Evolutionary conservation across 2,888 invertebrate species (phyloP).

Genomic region (Drosophila nr. medialis): DNA sequence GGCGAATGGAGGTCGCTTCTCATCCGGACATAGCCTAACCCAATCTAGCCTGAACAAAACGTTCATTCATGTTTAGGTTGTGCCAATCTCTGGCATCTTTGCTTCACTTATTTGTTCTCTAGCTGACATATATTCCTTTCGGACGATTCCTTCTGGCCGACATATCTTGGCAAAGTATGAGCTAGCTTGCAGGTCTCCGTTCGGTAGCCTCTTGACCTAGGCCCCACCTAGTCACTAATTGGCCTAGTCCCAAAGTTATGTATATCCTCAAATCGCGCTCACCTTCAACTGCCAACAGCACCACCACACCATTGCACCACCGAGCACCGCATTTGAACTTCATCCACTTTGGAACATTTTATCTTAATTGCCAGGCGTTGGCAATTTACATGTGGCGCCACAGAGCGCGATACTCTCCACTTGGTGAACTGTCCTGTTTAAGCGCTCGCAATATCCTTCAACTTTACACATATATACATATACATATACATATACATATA

Average conservation of each 20-base stretch:
- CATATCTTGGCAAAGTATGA: slow-evolving; percentile 15
- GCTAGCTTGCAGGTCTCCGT: background rate
- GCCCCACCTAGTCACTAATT: slow-evolving; percentile 4
- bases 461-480: background rate
- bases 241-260: slow-evolving; percentile 29
- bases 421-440: slow-evolving; percentile 12
- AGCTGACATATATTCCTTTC: slow-evolving; percentile 5
- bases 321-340: background rate
- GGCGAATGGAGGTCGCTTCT: background rate
- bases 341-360: slow-evolving; percentile 50
- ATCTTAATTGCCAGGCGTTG: slow-evolving; percentile 68
- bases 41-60: background rate
- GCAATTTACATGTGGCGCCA: slow-evolving; percentile 55
- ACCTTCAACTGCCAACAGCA: slow-evolving; percentile 5
- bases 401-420: slow-evolving; percentile 41
- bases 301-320: background rate
- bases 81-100: background rate
- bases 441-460: slow-evolving; percentile 14
- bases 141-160: slow-evolving; percentile 11
- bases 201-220: slow-evolving; percentile 18
- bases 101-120: background rate
- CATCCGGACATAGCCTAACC: background rate
- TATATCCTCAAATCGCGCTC: slow-evolving; percentile 1
- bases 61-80: slow-evolving; percentile 9
- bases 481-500: background rate